Conservation (phyloP, 1,140 invertebrate genomes). For the Phymorhynchus buccinoides region DNA sequence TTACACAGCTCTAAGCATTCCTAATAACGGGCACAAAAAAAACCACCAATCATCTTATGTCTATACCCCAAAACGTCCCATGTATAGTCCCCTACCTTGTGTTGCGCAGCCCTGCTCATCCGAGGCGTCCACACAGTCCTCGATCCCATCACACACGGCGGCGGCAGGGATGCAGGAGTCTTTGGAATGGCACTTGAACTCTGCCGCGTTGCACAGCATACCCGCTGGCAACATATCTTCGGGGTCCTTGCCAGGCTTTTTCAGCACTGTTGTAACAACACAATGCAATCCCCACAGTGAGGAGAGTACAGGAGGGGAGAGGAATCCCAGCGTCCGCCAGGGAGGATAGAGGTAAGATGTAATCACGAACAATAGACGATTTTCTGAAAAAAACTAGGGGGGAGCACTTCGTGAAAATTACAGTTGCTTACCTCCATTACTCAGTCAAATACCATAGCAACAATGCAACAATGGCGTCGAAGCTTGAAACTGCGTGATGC, state of each 20-base stretch:
- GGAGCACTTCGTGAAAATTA: too few relatives aligned
- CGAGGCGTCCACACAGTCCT: conserved; percentile 75
- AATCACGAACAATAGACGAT: too few relatives aligned
- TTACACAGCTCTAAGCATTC: too few relatives aligned
- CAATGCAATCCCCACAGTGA: neutral
- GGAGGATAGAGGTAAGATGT: too few relatives aligned
- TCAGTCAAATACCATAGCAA: too few relatives aligned
- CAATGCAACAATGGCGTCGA: too few relatives aligned
- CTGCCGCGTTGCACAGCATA: neutral
- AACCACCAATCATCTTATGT: too few relatives aligned
- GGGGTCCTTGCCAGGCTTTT: neutral
- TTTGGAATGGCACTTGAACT: conserved; percentile 45
- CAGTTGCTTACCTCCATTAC: too few relatives aligned
- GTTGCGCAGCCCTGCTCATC: conserved; percentile 74
- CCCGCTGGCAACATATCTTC: neutral
- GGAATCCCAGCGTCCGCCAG: neutral
- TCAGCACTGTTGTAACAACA: neutral
- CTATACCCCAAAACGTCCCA: too few relatives aligned
- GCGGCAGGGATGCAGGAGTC: conserved; percentile 83
- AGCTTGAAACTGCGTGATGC: too few relatives aligned
- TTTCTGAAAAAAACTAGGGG: too few relatives aligned
- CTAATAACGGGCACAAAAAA: too few relatives aligned
- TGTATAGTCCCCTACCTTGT: neutral
- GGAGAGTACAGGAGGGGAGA: neutral
- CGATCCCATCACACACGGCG: conserved; percentile 79